Evolutionary conservation across 2,888 invertebrate species (phyloP).

Genomic region (Cheiracanthium punctorium): DNA sequence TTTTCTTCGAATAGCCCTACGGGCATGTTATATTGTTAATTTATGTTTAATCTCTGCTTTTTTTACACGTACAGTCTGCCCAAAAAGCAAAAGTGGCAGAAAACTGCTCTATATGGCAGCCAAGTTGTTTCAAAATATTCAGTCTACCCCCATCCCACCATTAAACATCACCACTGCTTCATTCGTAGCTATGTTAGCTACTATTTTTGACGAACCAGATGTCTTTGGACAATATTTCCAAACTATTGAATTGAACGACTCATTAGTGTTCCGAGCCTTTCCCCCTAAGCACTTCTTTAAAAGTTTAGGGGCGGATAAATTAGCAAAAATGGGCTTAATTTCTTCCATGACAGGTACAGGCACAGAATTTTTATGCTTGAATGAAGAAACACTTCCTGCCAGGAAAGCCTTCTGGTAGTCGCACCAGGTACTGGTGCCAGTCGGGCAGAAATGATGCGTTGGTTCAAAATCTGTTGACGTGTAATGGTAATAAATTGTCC

Average conservation of each 20-base stretch:
- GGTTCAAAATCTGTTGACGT: background rate
- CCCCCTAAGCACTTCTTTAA: slow-evolving; percentile 10
- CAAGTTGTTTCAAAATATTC: too few species aligned
- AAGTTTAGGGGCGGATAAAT: too few species aligned
- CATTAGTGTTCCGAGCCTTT: slow-evolving; percentile 14
- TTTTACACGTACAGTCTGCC: background rate
- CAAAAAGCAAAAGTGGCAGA: background rate
- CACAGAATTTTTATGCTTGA: too few species aligned
- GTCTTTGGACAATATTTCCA: slow-evolving; percentile 22
- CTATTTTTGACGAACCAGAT: too few species aligned
- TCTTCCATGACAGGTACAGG: too few species aligned
- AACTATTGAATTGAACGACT: slow-evolving; percentile 6
- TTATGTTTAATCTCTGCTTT: too few species aligned
- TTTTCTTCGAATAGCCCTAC: too few species aligned
- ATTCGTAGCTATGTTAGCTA: too few species aligned
- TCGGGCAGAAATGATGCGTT: background rate
- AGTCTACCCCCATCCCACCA: too few species aligned
- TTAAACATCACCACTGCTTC: too few species aligned
- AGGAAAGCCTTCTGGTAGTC: background rate
- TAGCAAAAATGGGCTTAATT: too few species aligned
- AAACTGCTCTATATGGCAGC: background rate
- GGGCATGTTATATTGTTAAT: background rate
- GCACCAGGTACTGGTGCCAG: background rate
- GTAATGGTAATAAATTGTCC: slow-evolving; percentile 9
- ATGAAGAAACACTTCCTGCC: too few species aligned